These are phyloP conservation scores for Macaria liturata DNA, from an alignment of 2,888 invertebrate genomes.

Conservation along the genomic window DNA sequence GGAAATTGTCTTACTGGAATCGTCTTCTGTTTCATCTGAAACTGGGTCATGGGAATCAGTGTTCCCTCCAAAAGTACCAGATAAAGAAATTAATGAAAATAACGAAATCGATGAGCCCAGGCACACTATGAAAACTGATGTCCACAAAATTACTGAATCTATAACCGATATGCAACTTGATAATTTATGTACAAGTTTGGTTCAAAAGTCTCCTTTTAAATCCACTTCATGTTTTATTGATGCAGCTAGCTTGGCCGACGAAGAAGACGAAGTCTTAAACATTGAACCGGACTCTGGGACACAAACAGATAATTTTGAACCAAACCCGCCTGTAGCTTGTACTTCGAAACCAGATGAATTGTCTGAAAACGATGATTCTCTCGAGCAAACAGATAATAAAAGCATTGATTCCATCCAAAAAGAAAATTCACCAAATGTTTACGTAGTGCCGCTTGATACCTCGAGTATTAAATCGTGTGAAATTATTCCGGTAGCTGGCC, in stretches of 20 bases:
- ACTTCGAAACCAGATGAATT: slow-evolving; percentile 59
- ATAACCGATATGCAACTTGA: slow-evolving; percentile 32
- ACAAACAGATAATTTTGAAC: slow-evolving; percentile 23
- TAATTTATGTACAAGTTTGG: slow-evolving; percentile 59
- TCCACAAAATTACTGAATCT: slow-evolving; percentile 39
- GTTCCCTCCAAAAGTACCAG: slow-evolving; percentile 72
- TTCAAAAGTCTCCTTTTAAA: slow-evolving; percentile 54
- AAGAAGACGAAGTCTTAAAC: slow-evolving; percentile 74
- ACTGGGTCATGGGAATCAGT: slow-evolving; percentile 86
- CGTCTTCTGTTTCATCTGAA: slow-evolving; percentile 85
- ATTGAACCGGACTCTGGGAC: slow-evolving; percentile 10
- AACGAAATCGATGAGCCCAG: slow-evolving; percentile 68
- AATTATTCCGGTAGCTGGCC: too few species aligned
- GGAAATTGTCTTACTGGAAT: slow-evolving; percentile 84
- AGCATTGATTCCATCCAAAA: slow-evolving; percentile 62
- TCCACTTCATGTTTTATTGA: slow-evolving; percentile 88
- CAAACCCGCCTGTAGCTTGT: slow-evolving; percentile 62
- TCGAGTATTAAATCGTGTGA: too few species aligned
- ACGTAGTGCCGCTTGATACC: too few species aligned
- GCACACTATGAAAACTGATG: slow-evolving; percentile 36
- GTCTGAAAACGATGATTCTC: slow-evolving; percentile 72
- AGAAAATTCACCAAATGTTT: slow-evolving; percentile 53
- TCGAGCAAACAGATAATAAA: slow-evolving; percentile 60
- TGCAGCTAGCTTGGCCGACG: slow-evolving; percentile 89
- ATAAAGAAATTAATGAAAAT: slow-evolving; percentile 70